phyloP scores from a whole-genome alignment of 2,797 vertebrate genomes.

The Macropodus opercularis region DNA sequence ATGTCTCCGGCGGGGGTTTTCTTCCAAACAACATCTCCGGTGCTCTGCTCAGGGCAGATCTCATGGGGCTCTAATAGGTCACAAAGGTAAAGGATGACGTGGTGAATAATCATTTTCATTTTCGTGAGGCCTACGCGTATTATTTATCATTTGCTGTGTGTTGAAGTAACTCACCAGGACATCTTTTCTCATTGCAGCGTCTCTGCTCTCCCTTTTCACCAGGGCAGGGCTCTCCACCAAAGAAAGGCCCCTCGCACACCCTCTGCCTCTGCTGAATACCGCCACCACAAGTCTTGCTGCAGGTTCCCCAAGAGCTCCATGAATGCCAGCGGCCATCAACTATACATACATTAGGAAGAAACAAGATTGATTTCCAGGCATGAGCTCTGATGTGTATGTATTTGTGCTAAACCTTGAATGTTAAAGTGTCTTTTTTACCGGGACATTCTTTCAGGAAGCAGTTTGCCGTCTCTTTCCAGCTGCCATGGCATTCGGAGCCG shows the following conservation, averaged over 20 bases:
- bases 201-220: conserved; percentile 89
- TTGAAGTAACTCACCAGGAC: conserved; percentile 87
- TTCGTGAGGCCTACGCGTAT: background rate
- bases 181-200: conserved; percentile 90
- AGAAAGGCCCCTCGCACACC: conserved; percentile 91
- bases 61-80: conserved; percentile 89
- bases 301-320: conserved; percentile 92
- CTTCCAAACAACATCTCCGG: conserved; percentile 90
- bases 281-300: conserved; percentile 91
- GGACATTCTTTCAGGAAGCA: conserved; percentile 96
- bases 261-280: conserved; percentile 91
- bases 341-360: conserved; percentile 53
- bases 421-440: conserved; percentile 73
- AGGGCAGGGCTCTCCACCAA: conserved; percentile 88
- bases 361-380: conserved; percentile 15
- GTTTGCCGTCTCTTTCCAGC: conserved; percentile 89
- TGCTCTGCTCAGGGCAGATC: conserved; percentile 91
- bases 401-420: background rate
- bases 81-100: conserved; percentile 2
- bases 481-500: conserved; percentile 94
- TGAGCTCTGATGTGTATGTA: conserved; percentile 11
- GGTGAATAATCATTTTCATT: conserved; percentile 3
- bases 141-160: background rate
- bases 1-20: conserved; percentile 91
- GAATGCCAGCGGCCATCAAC: conserved; percentile 94